phyloP scores from a whole-genome alignment of 1,140 invertebrate genomes.

The Samia ricini region DNA sequence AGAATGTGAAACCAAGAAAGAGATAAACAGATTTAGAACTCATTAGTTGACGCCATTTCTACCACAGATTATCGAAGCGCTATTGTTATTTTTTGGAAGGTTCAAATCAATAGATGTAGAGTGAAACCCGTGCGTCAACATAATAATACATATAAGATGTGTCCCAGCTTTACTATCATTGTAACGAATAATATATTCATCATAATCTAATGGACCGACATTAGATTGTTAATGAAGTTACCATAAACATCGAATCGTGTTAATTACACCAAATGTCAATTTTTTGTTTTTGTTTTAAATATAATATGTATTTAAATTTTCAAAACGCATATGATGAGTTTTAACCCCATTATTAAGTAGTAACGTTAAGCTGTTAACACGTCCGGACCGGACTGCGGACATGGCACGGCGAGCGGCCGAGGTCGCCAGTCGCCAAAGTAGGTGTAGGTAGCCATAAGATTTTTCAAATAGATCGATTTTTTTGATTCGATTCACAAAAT shows the following conservation, averaged over 20 bases:
- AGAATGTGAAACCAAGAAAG: constrained; percentile 14
- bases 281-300: neutral
- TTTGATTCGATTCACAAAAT: too few species aligned
- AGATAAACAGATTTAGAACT: too few species aligned
- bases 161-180: neutral
- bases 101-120: neutral
- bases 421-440: too few species aligned
- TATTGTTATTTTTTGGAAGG: neutral
- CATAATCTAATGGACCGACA: neutral
- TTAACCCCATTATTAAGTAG: too few species aligned
- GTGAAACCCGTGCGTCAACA: neutral
- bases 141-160: too few species aligned
- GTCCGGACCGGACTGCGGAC: too few species aligned
- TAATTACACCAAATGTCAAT: neutral
- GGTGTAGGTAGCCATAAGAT: too few species aligned
- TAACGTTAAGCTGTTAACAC: too few species aligned
- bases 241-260: neutral
- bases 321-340: neutral
- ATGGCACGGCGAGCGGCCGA: too few species aligned
- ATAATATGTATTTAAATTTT: neutral
- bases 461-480: too few species aligned
- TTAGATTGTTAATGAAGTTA: neutral
- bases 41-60: too few species aligned
- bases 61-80: neutral
- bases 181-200: neutral